Evolutionary conservation across 2,888 invertebrate genomes (phyloP).

Genomic region (Caenorhabditis doughertyi): DNA sequence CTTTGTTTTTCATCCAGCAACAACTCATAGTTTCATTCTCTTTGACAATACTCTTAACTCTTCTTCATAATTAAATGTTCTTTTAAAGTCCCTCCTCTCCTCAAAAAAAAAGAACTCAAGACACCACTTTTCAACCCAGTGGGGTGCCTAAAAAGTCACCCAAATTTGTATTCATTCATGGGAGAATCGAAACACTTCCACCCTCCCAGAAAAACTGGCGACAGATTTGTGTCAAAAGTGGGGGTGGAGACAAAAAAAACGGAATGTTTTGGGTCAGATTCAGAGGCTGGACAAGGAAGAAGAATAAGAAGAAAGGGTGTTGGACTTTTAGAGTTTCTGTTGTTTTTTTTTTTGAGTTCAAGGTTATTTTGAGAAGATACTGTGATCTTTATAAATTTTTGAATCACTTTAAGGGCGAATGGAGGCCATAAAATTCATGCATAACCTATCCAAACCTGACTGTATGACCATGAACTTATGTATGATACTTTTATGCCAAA

Average conservation of each 20-base stretch:
- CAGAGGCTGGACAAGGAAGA: not conserved
- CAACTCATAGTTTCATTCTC: constrained; percentile 1
- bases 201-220: not conserved
- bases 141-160: constrained; percentile 8
- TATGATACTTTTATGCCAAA: too few relatives aligned
- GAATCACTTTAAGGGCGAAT: too few relatives aligned
- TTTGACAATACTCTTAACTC: not conserved
- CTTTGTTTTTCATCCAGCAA: not conserved
- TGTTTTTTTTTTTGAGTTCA: too few relatives aligned
- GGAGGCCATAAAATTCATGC: too few relatives aligned
- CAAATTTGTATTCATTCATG: constrained; percentile 56
- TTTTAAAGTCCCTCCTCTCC: not conserved
- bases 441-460: too few relatives aligned
- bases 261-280: not conserved
- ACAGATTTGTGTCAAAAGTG: not conserved
- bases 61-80: constrained; percentile 20
- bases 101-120: not conserved
- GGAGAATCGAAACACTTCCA: constrained; percentile 1
- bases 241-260: not conserved
- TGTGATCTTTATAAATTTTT: too few relatives aligned
- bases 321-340: not conserved
- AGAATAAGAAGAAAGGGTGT: not conserved
- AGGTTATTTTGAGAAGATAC: too few relatives aligned
- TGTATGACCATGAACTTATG: too few relatives aligned
- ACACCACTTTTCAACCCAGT: not conserved